Conservation (phyloP, 1,140 invertebrate genomes). For the Leptinotarsa defecta region DNA sequence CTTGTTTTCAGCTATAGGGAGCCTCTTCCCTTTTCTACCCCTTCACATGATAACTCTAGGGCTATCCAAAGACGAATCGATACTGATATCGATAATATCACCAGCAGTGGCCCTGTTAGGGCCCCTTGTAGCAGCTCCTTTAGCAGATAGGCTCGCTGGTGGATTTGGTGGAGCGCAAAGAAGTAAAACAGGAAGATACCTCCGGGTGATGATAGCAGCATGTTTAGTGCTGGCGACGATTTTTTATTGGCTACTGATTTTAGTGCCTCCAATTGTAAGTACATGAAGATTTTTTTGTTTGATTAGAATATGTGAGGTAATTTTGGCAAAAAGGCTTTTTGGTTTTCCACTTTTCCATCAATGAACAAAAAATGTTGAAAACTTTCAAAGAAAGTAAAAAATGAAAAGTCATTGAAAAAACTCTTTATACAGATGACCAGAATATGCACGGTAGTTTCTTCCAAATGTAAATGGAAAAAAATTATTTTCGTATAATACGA, state of each 20-base stretch:
- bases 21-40: constrained; percentile 75
- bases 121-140: constrained; percentile 67
- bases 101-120: constrained; percentile 74
- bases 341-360: too few relatives aligned
- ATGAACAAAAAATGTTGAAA: too few relatives aligned
- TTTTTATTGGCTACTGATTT: constrained; percentile 68
- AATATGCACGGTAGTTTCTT: too few relatives aligned
- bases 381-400: too few relatives aligned
- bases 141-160: constrained; percentile 68
- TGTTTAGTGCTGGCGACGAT: constrained; percentile 69
- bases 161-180: constrained; percentile 57
- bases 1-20: constrained; percentile 68
- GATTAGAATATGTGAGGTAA: background rate
- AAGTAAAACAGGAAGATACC: constrained; percentile 57
- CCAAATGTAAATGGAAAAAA: too few relatives aligned
- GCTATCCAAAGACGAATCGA: constrained; percentile 69
- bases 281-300: constrained; percentile 35
- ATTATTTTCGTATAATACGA: too few relatives aligned
- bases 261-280: constrained; percentile 66
- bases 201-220: constrained; percentile 70
- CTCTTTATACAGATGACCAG: too few relatives aligned
- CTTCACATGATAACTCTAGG: constrained; percentile 74
- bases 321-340: background rate
- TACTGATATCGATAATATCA: constrained; percentile 73
- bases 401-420: too few relatives aligned